Evolutionary conservation across 2,888 invertebrate species (phyloP).

Genomic region (Eilema sororculum): DNA sequence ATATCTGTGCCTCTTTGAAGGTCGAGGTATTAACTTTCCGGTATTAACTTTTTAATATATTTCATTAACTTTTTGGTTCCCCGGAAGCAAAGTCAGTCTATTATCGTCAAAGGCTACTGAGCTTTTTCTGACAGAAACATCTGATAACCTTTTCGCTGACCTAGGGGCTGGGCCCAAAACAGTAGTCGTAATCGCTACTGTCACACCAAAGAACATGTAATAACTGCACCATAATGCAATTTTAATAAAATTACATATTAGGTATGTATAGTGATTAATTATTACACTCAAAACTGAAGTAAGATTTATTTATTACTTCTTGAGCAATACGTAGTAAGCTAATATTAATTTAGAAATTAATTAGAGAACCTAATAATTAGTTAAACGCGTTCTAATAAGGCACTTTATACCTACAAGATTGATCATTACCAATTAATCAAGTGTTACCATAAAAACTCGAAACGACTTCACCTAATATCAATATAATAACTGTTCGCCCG

Average conservation of each 20-base stretch:
- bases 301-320: no score
- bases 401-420: constrained; percentile 21
- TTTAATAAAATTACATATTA: neutral
- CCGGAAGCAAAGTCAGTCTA: no score
- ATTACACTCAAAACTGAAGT: neutral
- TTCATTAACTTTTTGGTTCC: no score
- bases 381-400: constrained; percentile 24
- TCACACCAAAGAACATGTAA: no score
- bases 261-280: neutral
- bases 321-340: constrained; percentile 4
- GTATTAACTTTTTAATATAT: no score
- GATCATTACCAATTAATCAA: constrained; percentile 19
- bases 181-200: no score
- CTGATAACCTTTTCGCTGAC: no score
- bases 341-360: constrained; percentile 14
- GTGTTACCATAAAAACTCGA: constrained; percentile 24
- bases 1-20: neutral
- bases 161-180: no score
- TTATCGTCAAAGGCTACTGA: no score
- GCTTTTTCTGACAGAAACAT: no score
- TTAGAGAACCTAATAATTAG: constrained; percentile 7
- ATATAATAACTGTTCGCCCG: constrained; percentile 57
- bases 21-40: no score
- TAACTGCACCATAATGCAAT: no score
- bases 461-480: constrained; percentile 49